A percentile compares a stretch with the other conserved stretches of the same genome.
phyloP scores from a whole-genome alignment of 2,797 vertebrate genomes.

The Graptemys geographica region DNA sequence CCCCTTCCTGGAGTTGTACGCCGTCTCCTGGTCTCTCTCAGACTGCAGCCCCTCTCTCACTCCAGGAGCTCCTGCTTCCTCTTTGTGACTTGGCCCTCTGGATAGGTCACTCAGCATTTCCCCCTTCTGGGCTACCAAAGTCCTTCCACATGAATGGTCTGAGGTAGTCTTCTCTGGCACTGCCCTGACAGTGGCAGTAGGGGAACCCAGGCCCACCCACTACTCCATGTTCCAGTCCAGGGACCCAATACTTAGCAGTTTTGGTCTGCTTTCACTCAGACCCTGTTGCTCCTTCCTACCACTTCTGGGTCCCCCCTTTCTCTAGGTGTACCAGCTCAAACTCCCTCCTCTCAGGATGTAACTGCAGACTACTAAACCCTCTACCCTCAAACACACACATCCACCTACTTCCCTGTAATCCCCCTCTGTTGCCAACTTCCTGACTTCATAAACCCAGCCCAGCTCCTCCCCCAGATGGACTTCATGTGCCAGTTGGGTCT shows the following conservation, averaged over 20 bases:
- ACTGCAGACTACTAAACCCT: no score
- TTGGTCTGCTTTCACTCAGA: background rate
- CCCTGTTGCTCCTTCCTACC: no score
- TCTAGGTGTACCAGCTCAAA: background rate
- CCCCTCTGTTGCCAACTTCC: background rate
- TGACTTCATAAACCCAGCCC: background rate
- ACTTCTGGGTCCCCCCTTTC: no score
- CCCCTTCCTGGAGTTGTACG: background rate
- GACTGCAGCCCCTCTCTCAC: background rate
- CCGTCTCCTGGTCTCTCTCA: background rate
- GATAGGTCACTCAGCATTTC: background rate
- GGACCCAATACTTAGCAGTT: background rate
- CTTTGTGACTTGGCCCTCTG: background rate
- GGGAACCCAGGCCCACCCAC: background rate
- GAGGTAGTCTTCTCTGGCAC: background rate
- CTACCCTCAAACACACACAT: no score
- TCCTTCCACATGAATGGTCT: background rate
- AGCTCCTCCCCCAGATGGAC: background rate
- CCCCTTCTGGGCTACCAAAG: background rate
- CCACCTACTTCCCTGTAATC: background rate
- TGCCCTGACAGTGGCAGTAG: background rate
- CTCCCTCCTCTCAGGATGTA: background rate
- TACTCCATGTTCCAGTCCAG: background rate
- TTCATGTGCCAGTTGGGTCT: background rate
- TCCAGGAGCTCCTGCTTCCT: background rate